These are phyloP conservation scores for Tokudaia muenninki DNA, from an alignment of 2,797 vertebrate genomes.

Conservation along the genomic window DNA sequence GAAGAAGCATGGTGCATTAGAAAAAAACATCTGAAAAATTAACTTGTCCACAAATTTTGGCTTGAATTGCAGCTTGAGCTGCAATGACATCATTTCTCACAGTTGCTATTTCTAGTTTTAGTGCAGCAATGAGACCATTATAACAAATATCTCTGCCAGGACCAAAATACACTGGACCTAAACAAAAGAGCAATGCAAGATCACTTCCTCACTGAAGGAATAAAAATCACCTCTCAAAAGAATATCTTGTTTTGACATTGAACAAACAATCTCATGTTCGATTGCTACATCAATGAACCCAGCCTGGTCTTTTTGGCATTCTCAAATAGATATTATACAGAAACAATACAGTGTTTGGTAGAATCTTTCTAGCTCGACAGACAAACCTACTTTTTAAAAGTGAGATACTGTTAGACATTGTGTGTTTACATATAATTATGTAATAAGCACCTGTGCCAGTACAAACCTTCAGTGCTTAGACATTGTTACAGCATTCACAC, in stretches of 20 bases:
- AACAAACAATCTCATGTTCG: constrained; percentile 56
- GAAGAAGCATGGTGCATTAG: background rate
- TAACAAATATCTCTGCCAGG: constrained; percentile 70
- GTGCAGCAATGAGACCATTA: constrained; percentile 52
- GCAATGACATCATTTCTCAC: constrained; percentile 66
- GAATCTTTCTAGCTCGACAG: background rate
- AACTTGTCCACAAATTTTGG: background rate
- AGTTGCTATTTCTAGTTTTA: constrained; percentile 73
- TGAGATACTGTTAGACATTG: background rate
- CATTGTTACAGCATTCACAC: background rate
- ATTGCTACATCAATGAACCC: constrained; percentile 22
- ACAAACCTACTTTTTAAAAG: background rate
- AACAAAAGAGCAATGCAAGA: constrained; percentile 30
- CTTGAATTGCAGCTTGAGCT: constrained; percentile 3
- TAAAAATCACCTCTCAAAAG: constrained; percentile 61
- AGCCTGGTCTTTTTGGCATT: background rate
- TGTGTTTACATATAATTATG: background rate
- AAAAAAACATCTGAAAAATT: constrained; percentile 23
- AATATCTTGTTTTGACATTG: constrained; percentile 57
- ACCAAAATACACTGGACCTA: constrained; percentile 48
- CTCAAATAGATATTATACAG: background rate
- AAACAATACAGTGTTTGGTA: background rate
- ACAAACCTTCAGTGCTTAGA: constrained; percentile 26
- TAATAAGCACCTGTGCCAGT: background rate
- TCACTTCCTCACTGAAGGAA: constrained; percentile 58